These are phyloP conservation scores for Bubo scandiacus DNA, from an alignment of 2,113 vertebrate genomes.

Conservation along the genomic window DNA sequence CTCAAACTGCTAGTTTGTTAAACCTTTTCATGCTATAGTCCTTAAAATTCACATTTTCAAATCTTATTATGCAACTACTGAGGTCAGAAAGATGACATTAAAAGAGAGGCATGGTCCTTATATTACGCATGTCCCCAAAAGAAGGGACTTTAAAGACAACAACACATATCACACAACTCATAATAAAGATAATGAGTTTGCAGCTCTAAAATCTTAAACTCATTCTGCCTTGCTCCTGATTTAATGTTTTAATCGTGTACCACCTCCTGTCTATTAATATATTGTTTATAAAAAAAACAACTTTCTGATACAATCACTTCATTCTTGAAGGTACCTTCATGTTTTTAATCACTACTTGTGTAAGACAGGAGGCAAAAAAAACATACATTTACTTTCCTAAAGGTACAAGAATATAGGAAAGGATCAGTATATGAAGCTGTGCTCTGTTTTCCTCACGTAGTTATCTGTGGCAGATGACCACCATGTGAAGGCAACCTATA, in stretches of 20 bases:
- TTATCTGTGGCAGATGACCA: not conserved
- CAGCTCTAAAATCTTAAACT: not conserved
- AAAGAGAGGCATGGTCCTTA: not conserved
- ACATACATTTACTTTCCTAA: not conserved
- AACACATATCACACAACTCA: not conserved
- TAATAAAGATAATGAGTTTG: not conserved
- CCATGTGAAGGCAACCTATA: not conserved
- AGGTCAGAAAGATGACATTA: not conserved
- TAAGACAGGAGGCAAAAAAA: not conserved
- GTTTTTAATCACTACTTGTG: not conserved
- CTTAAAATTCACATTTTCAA: not conserved
- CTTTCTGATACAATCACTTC: not conserved
- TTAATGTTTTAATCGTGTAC: not conserved
- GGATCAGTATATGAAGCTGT: not conserved
- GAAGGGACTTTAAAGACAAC: not conserved
- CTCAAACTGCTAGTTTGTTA: not conserved
- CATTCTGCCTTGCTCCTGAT: not conserved
- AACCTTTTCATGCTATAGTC: not conserved
- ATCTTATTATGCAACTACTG: not conserved
- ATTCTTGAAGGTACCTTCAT: not conserved
- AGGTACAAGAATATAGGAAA: not conserved
- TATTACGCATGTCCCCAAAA: not conserved
- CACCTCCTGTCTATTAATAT: not conserved
- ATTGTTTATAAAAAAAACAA: not conserved
- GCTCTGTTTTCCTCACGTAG: not conserved